Percentiles rank a stretch among this genome's conserved stretches.
Evolutionary conservation across 2,113 vertebrate genomes (phyloP).

Genomic region (Oophaga pumilio): DNA sequence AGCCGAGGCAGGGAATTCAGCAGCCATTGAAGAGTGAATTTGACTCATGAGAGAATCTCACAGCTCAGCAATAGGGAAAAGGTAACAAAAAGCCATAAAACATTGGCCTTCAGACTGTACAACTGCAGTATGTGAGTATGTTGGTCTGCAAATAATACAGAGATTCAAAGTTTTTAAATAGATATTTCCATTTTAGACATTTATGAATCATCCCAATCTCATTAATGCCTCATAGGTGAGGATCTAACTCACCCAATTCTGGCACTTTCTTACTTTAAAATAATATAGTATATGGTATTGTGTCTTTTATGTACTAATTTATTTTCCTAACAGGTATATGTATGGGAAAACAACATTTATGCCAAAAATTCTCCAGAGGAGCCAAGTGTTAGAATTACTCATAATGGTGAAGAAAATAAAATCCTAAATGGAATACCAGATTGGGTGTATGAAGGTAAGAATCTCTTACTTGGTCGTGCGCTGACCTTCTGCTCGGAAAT

Average conservation of each 20-base stretch:
- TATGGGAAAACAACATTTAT: conserved; percentile 86
- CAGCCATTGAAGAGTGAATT: too few species aligned
- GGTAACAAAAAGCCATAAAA: too few species aligned
- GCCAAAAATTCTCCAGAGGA: conserved; percentile 73
- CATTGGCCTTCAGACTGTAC: too few species aligned
- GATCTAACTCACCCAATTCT: not conserved
- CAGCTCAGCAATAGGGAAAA: too few species aligned
- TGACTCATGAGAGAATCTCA: too few species aligned
- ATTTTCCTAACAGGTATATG: conserved; percentile 76
- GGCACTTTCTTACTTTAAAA: too few species aligned
- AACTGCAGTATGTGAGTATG: too few species aligned
- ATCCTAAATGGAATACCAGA: conserved; percentile 91
- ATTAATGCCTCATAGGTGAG: too few species aligned
- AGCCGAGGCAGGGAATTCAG: too few species aligned
- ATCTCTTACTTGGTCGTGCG: not conserved
- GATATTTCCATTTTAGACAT: not conserved
- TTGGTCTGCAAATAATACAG: too few species aligned
- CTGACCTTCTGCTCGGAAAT: not conserved
- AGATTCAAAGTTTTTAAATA: not conserved
- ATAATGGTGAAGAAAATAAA: conserved; percentile 79
- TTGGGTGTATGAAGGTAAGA: conserved; percentile 95
- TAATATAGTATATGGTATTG: not conserved
- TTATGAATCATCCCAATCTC: not conserved
- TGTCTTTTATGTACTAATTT: not conserved
- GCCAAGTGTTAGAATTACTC: conserved; percentile 74